Base-by-base conservation (phyloP, 23 tunicate genomes). In the Clavelina lepadiformis region DNA sequence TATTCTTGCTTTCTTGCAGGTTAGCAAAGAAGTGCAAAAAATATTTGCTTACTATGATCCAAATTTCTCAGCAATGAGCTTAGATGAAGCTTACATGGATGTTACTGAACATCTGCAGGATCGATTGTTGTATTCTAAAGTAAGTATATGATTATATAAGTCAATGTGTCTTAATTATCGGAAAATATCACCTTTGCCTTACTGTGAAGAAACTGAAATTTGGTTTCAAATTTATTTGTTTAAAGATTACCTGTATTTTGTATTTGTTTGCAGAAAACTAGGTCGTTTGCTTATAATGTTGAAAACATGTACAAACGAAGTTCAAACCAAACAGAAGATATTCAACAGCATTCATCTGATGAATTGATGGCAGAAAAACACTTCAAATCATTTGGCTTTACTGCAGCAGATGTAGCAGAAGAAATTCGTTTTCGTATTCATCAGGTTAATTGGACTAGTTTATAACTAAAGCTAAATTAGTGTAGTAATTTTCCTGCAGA, bases 11-110 rank as follows among this genome's bases (percentile, higher is more conserved):
- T 58, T 8, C 5, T 22, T 66, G n/a, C 38, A 89, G 97, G 91
- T 80, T 15, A 86, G 91, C 46, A 36, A 65, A 19, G 65, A 75
- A 35, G 66, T 74, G 22, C 84, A 84, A 35, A 44, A 81, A 35
- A 82, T 94, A 11, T 85, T 88, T 46, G 38, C 51, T 2, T 77
- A 76, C 22, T 94, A 94, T 60, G 99, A 94, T 80, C 44, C 71
- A 46, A 80, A 86, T 56, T 86, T 86, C 51, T 35, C 51, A 45
- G 83, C 87, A 49, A 58, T 82, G 82, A 78, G 95, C 51, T 51
- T 94, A 27, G 99, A 94, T 60, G 99, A 94, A 65, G 99, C 95
- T 26, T 94, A 85, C 46, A 81, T 94, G 0, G 99, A 94, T 58
- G 70, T 94, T 18, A 94, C 95, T 4, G 76, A 87, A 25, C 86